phyloP scores from a whole-genome alignment of 2,888 invertebrate species.

The Drosophila nigricruria region DNA sequence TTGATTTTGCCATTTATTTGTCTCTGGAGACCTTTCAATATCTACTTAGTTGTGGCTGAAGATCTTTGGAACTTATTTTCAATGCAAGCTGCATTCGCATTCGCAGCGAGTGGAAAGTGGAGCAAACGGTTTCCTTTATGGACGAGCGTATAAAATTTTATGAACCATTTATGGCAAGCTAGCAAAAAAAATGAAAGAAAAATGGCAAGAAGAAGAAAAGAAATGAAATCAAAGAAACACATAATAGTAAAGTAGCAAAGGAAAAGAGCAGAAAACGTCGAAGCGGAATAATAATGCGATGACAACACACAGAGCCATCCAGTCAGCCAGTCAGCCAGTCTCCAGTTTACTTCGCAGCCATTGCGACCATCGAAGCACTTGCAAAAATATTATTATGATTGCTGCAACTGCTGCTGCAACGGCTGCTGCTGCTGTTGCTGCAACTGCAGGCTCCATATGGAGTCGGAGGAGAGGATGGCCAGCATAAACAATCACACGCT shows the following conservation, averaged over 20 bases:
- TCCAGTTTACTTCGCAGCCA: slow-evolving; percentile 30
- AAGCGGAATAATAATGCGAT: slow-evolving; percentile 70
- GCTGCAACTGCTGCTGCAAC: slow-evolving; percentile 42
- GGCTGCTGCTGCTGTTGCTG: slow-evolving; percentile 49
- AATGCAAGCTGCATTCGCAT: slow-evolving; percentile 39
- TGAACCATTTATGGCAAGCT: slow-evolving; percentile 69
- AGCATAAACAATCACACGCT: slow-evolving; percentile 70
- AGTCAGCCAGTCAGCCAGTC: slow-evolving; percentile 28
- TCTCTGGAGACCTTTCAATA: slow-evolving; percentile 41
- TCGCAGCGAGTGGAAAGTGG: slow-evolving; percentile 56
- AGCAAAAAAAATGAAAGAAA: slow-evolving; percentile 13
- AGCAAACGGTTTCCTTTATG: slow-evolving; percentile 71
- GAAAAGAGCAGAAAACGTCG: slow-evolving; percentile 65
- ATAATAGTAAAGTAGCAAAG: slow-evolving; percentile 68
- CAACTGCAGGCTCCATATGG: slow-evolving; percentile 40
- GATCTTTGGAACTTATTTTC: slow-evolving; percentile 47
- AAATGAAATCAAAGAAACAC: slow-evolving; percentile 68
- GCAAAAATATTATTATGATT: slow-evolving; percentile 72
- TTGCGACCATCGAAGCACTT: slow-evolving; percentile 39
- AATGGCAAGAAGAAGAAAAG: slow-evolving; percentile 25
- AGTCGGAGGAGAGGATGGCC: slow-evolving; percentile 14
- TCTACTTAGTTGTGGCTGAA: slow-evolving; percentile 40
- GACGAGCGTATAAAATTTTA: slow-evolving; percentile 71
- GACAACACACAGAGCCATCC: slow-evolving; percentile 52
- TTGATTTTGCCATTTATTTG: slow-evolving; percentile 31